A percentile compares a stretch with the other conserved stretches of the same genome.
These are phyloP conservation scores for Rhagophthalmus giganteus DNA, from an alignment of 2,888 invertebrate species.

Conservation along the genomic window DNA sequence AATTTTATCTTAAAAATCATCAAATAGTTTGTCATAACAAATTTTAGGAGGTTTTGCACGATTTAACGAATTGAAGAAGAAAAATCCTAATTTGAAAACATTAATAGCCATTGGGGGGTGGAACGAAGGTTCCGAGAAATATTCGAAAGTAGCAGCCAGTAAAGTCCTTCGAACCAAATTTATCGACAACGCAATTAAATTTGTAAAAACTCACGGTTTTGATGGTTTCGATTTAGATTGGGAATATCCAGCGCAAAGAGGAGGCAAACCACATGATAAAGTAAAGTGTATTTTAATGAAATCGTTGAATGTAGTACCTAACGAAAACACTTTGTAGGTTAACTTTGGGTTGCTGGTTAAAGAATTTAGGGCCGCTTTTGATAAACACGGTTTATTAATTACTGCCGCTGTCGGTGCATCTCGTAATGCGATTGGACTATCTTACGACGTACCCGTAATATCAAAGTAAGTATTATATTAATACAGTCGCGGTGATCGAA, in stretches of 20 bases:
- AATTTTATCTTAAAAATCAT: not conserved
- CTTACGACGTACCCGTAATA: no score
- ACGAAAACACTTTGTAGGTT: no score
- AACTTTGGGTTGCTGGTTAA: no score
- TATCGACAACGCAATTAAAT: slow-evolving; percentile 59
- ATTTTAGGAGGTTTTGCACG: slow-evolving; percentile 57
- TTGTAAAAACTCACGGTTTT: slow-evolving; percentile 62
- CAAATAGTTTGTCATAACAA: not conserved
- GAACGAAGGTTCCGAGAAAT: slow-evolving; percentile 59
- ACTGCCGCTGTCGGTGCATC: no score
- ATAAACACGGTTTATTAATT: no score
- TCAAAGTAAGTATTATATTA: no score
- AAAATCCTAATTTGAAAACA: slow-evolving; percentile 60
- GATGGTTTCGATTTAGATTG: slow-evolving; percentile 76
- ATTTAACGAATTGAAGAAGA: slow-evolving; percentile 60
- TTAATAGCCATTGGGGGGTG: slow-evolving; percentile 72
- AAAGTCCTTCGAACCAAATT: slow-evolving; percentile 58
- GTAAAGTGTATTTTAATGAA: no score
- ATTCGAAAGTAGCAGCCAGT: slow-evolving; percentile 55
- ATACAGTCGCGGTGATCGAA: no score
- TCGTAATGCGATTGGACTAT: no score
- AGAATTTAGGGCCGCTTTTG: no score
- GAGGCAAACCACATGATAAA: slow-evolving; percentile 50
- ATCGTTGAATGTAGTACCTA: no score
- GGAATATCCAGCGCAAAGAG: slow-evolving; percentile 69